These are phyloP conservation scores for Prunella fulvescens DNA, from an alignment of 2,113 vertebrate species.

Conservation along the genomic window DNA sequence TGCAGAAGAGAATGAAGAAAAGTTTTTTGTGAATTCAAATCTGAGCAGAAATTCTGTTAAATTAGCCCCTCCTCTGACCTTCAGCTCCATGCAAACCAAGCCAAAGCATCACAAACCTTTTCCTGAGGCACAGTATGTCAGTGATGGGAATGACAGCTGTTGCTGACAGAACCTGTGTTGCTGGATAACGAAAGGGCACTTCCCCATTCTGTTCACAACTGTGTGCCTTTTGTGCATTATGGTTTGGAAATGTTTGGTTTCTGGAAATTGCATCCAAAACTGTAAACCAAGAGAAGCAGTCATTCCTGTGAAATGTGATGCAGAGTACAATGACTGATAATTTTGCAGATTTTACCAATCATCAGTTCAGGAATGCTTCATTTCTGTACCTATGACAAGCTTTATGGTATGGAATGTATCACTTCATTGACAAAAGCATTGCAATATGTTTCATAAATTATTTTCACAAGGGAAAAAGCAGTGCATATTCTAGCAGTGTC, in stretches of 20 bases:
- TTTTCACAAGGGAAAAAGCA: neutral
- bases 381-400: neutral
- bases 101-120: neutral
- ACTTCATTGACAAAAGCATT: neutral
- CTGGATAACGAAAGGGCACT: neutral
- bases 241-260: neutral
- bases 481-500: neutral
- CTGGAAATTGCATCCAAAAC: neutral
- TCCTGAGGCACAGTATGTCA: neutral
- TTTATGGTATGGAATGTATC: neutral
- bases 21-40: neutral
- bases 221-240: neutral
- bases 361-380: neutral
- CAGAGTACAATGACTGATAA: neutral
- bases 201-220: neutral
- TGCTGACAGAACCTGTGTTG: neutral
- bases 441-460: neutral
- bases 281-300: neutral
- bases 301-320: neutral
- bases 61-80: neutral
- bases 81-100: neutral
- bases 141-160: neutral
- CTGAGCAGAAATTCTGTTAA: neutral
- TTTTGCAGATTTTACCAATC: neutral
- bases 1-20: neutral